Evolutionary conservation across 2,113 vertebrate species (phyloP).

Genomic region (Gracilinanus agilis): DNA sequence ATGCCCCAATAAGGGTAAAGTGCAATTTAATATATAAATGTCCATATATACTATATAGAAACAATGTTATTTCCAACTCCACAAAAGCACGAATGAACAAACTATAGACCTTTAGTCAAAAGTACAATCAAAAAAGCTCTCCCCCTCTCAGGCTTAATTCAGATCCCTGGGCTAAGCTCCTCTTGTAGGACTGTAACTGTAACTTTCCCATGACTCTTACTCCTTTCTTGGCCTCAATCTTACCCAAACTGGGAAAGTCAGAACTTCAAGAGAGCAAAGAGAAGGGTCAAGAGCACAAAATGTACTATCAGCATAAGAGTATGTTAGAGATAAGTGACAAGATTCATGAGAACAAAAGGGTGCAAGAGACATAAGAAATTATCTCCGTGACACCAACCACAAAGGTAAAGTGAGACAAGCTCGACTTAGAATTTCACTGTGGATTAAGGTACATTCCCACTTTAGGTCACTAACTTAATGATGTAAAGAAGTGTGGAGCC

Average conservation of each 20-base stretch:
- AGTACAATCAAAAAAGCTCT: conserved; percentile 31
- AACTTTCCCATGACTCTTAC: background rate
- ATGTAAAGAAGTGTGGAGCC: background rate
- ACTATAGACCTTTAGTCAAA: background rate
- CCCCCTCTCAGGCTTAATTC: background rate
- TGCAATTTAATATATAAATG: background rate
- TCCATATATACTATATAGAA: conserved; percentile 6
- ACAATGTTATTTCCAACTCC: conserved; percentile 40
- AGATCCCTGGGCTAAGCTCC: background rate
- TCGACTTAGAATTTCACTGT: conserved; percentile 36
- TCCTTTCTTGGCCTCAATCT: background rate
- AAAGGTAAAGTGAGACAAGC: conserved; percentile 17
- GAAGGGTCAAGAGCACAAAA: background rate
- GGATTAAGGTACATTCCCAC: conserved; percentile 38
- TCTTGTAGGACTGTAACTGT: conserved; percentile 14
- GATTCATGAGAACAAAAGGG: background rate
- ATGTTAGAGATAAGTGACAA: conserved; percentile 9
- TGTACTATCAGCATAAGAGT: background rate
- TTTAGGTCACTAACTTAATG: conserved; percentile 33
- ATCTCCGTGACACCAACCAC: background rate
- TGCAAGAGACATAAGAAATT: conserved; percentile 16
- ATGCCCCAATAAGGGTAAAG: background rate
- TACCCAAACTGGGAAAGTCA: conserved; percentile 9
- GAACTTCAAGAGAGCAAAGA: background rate
- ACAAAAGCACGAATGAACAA: conserved; percentile 36